Evolutionary conservation across 2,888 invertebrate genomes (phyloP), one percentile per base, ranked within the genome.

Genomic region (Epistrophe grossulariae): DNA sequence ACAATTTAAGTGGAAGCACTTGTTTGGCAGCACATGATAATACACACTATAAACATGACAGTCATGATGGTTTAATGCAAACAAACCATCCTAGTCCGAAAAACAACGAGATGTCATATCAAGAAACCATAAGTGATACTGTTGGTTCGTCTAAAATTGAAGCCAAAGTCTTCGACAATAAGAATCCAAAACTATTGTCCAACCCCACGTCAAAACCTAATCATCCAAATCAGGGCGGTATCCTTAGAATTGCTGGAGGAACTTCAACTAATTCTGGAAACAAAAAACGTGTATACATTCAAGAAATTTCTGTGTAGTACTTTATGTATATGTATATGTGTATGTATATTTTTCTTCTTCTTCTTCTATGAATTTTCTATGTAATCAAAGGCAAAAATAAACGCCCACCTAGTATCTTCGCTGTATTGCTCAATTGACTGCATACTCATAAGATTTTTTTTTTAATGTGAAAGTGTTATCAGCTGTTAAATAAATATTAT

Each of bases 281-380:
- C 94, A 97, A 97, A 93, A 97, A 97, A 93, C 95, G 97, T 93
- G 97, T 98, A 90, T 97, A 97, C 94, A 98, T 98, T 92, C 97
- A 97, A 93, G 97, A 98, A 93, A 98, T 98, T 94, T 97, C 97
- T 85, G 97, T 97, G 94, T 97, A 91, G 74, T 72, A 72, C 48
- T 40, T 38, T 72, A 59, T 71, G 38, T 45, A 59, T 45, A 70
- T 40, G 24, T 52, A 13, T 55, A 13, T 55, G 28, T 28, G 15
- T 24, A 55, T 55, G 48, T 48, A 48, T 17, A 9, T 17, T 50
- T 50, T 35, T 35, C 17, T 50, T 38, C 70, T 52, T 66, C 68
- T 72, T 72, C 55, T 55, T 55, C 55, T 55, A 28, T 31, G 28
- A 31, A 15, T 9, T n/a, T 24, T 55, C 55, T 55, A 55, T 55